Evolutionary conservation across 2,113 vertebrate genomes (phyloP), one percentile per base, ranked within the genome.

Genomic region (Nipponia nippon): DNA sequence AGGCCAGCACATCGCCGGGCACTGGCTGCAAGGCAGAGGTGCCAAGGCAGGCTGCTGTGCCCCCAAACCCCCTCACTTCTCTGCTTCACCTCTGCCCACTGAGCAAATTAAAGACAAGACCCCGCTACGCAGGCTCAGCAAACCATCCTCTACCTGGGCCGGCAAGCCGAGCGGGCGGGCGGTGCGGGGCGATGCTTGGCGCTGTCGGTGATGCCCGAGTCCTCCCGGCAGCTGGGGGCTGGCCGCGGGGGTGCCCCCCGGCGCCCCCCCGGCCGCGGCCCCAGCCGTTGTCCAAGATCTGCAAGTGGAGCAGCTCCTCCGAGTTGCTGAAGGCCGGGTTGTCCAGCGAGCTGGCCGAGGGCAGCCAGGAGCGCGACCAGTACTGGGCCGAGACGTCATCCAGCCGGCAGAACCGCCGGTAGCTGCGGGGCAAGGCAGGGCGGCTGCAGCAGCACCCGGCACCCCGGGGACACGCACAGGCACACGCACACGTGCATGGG

Each of bases 391-490:
- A 99, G 89, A 99, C 97, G 7, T 99, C 99, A 20, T 99, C 99
- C 36, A 99, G 99, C 44, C 99, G 99, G 97, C 99, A 99, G 97
- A 99, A 99, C 83, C 98, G 98, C 38, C 98, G 98, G 78, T 99
- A 99, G 95, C 99, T 99, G 95, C 0, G 3, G 75, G 86, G 12
- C 46, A 2, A 44, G 67, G 22, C 0, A 1, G 38, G 5, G 79
- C 14, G 11, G 27, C n/a, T 23, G 40, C 2, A 5, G 14, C 14
- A 7, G 75, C 5, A 3, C 19, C 11, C 2, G 3, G n/a, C 9
- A 25, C 50, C 26, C 5, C 9, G 44, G 8, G 34, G 20, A 7
- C 1, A 3, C 0, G 22, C 18, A 21, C 13, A 7, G 2, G 6
- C 36, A 12, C 29, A 3, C 1, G 16, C 36, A 20, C 27, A 16